Evolutionary conservation across 2,888 invertebrate genomes (phyloP).

Genomic region (Oeneis ivallda): DNA sequence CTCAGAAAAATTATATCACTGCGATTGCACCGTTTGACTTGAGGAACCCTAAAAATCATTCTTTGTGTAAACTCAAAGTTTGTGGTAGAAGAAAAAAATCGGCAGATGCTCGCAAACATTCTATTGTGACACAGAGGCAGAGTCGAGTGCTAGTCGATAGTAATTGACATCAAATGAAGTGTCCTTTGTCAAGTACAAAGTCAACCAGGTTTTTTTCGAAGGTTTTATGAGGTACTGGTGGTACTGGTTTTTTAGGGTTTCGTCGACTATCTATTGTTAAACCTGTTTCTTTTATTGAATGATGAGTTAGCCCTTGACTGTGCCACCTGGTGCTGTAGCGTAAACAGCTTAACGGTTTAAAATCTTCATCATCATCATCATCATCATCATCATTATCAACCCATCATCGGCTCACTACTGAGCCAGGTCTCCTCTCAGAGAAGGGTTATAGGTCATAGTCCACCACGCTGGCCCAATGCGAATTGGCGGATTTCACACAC

Average conservation of each 20-base stretch:
- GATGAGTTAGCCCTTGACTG: no score
- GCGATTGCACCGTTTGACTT: background rate
- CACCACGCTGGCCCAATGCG: no score
- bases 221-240: constrained; percentile 34
- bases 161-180: constrained; percentile 76
- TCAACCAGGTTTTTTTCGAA: constrained; percentile 22
- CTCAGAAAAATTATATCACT: no score
- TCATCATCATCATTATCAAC: no score
- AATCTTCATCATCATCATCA: no score
- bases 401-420: no score
- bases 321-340: no score
- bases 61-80: constrained; percentile 16
- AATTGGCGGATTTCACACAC: no score
- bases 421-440: no score
- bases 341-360: no score
- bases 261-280: background rate
- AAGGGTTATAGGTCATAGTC: no score
- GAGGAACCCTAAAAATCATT: constrained; percentile 11
- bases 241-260: constrained; percentile 22
- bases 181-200: constrained; percentile 43
- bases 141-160: constrained; percentile 62
- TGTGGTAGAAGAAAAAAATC: constrained; percentile 41
- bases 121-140: constrained; percentile 48
- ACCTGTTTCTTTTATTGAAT: background rate
- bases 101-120: constrained; percentile 64